Percentiles rank a stretch among this genome's conserved stretches.
Evolutionary conservation across 2,113 vertebrate species (phyloP).

Genomic region (Brachyhypopomus occidentalis): DNA sequence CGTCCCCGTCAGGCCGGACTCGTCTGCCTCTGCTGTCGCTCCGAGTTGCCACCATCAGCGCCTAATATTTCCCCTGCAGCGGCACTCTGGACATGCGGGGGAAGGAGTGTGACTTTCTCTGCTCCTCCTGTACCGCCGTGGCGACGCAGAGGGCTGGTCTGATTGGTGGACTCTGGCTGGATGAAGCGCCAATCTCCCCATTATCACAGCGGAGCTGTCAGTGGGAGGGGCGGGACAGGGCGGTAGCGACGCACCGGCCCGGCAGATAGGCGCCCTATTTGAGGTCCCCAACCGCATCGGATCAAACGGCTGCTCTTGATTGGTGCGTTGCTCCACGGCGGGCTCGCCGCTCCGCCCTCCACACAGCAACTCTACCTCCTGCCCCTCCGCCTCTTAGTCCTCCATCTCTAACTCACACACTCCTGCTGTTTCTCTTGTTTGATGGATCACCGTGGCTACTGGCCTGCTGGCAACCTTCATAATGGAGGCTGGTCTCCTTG

Average conservation of each 20-base stretch:
- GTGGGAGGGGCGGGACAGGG: conserved; percentile 21
- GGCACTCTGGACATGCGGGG: neutral
- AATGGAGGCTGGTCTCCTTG: conserved; percentile 50
- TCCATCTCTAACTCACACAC: neutral
- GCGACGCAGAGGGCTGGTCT: conserved; percentile 4
- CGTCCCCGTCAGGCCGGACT: too few relatives aligned
- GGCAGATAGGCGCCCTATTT: conserved; percentile 7
- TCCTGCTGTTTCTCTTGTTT: conserved; percentile 39
- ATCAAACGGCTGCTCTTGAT: conserved; percentile 47
- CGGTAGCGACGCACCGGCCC: conserved; percentile 29
- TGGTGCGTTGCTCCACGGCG: conserved; percentile 30
- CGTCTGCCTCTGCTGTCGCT: too few relatives aligned
- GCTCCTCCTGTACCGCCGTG: neutral
- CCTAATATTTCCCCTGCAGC: conserved; percentile 18
- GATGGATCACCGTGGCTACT: conserved; percentile 43
- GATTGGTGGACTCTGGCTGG: conserved; percentile 22
- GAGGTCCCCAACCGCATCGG: neutral
- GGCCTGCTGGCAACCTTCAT: conserved; percentile 42
- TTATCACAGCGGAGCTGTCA: conserved; percentile 40
- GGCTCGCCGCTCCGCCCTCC: conserved; percentile 21
- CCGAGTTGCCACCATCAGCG: conserved; percentile 23
- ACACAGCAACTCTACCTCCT: neutral
- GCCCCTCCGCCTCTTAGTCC: conserved; percentile 25
- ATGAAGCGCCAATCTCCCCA: conserved; percentile 33
- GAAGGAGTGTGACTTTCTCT: neutral